A percentile compares a stretch with the other conserved stretches of the same genome.
phyloP scores from a whole-genome alignment of 2,888 invertebrate genomes.

The Schizaphis graminum region DNA sequence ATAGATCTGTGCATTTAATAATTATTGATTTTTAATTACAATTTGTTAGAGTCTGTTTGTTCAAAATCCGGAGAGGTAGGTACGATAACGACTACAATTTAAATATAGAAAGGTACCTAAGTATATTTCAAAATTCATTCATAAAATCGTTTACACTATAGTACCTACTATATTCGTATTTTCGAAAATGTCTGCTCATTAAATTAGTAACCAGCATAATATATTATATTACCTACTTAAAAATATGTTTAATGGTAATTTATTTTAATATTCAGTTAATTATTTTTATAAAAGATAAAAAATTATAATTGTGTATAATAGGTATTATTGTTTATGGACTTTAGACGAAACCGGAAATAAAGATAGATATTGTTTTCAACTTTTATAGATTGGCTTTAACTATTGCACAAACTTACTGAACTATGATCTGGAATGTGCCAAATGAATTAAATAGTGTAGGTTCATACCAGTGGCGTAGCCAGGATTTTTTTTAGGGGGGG shows the following conservation, averaged over 20 bases:
- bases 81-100: neutral
- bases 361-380: conserved; percentile 2
- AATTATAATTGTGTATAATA: neutral
- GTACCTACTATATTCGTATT: neutral
- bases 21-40: neutral
- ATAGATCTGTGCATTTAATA: no score
- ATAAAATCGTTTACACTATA: neutral
- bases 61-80: neutral
- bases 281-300: neutral
- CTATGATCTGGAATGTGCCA: conserved; percentile 12
- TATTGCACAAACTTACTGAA: neutral
- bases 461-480: no score
- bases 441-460: neutral
- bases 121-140: neutral
- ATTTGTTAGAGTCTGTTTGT: neutral
- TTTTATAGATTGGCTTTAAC: conserved; percentile 11
- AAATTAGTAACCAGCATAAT: neutral
- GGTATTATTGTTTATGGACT: conserved; percentile 4
- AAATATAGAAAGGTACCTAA: neutral
- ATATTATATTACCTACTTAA: neutral
- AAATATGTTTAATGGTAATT: neutral
- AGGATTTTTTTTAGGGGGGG: no score
- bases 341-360: neutral
- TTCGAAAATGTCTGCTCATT: neutral
- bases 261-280: neutral